Evolutionary conservation across 37 sponge, comb jelly and placozoan species (phyloP), one percentile per base, ranked within the genome.

Genomic region (Crambe crambe): DNA sequence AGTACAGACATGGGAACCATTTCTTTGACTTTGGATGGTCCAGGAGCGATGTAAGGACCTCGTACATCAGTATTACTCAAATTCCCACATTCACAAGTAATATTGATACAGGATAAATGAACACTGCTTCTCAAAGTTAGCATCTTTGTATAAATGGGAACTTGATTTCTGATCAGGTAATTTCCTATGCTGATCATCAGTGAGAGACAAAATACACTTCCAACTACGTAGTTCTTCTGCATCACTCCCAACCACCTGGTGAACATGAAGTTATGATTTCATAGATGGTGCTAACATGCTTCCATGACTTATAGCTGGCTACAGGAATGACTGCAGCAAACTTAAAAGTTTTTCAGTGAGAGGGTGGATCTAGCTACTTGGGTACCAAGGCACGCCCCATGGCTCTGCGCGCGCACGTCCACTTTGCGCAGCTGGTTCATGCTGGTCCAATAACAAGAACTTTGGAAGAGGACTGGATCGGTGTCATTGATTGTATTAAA

Each of bases 21-120:
- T 15, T 78, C 74, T 73, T 73, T 8, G 22, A 73, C 34, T 54
- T 73, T 73, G 15, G 74, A 73, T 2, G 74, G 74, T 5, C 74
- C 74, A 31, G 74, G 32, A 9, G 74, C 74, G 12, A 73, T 73
- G 57, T 47, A 73, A 34, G 74, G 74, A 21, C 61, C 61, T 47
- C 12, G 6, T 47, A 6, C 51, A 15, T 15, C 51, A 47, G 6
- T 15, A 47, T 47, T 47, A 15, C 10, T 15, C 6, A 6, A 47
- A 47, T 47, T 47, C 6, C 51, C 12, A 12, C n/a, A n/a, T n/a
- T n/a, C n/a, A n/a, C 51, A 47, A 12, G 51, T 47, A 47, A 12
- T 12, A 47, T 12, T 47, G 51, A 15, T 12, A 47, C 51, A 47
- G 51, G 6, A 15, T 12, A 47, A 15, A 47, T 6, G 6, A 6